These are phyloP conservation scores for Lepidostoma basale DNA, from an alignment of 1,140 invertebrate species.

Conservation along the genomic window DNA sequence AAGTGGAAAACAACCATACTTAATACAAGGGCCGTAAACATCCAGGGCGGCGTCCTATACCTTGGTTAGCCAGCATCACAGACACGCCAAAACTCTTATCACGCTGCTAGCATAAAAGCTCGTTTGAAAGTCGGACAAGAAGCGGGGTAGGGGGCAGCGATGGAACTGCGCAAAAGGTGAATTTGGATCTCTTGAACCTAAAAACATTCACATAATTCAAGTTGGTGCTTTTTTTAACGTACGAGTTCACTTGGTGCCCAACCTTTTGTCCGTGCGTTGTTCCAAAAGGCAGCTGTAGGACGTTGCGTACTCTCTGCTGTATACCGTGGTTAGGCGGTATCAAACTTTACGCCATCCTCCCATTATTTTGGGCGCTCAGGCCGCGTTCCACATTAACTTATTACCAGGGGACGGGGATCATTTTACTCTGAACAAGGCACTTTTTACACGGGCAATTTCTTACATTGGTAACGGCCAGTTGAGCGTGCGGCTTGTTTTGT, in stretches of 20 bases:
- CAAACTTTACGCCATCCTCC: conserved; percentile 33
- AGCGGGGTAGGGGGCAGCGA: too few species aligned
- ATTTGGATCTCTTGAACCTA: too few species aligned
- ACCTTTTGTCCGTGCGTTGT: too few species aligned
- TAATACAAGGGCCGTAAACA: conserved; percentile 13
- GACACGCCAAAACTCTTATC: too few species aligned
- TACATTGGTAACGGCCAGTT: not conserved
- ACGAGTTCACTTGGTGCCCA: too few species aligned
- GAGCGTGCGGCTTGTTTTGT: not conserved
- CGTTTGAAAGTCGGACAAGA: too few species aligned
- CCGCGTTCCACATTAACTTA: conserved; percentile 31
- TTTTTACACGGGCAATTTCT: conserved; percentile 12
- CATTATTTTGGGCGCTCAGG: conserved; percentile 30
- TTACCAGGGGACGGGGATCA: conserved; percentile 10
- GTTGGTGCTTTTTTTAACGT: too few species aligned
- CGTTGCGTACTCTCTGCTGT: too few species aligned
- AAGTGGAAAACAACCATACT: not conserved
- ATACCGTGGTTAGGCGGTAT: conserved; percentile 13
- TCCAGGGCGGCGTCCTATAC: not conserved
- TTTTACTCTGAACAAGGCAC: conserved; percentile 21
- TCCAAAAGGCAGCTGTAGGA: too few species aligned
- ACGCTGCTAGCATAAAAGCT: too few species aligned
- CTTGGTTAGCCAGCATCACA: conserved; percentile 15
- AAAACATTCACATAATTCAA: too few species aligned
- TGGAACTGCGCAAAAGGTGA: too few species aligned